Evolutionary conservation across 2,888 invertebrate species (phyloP), one percentile per base, ranked within the genome.

Genomic region (Nomada ruficornis): DNA sequence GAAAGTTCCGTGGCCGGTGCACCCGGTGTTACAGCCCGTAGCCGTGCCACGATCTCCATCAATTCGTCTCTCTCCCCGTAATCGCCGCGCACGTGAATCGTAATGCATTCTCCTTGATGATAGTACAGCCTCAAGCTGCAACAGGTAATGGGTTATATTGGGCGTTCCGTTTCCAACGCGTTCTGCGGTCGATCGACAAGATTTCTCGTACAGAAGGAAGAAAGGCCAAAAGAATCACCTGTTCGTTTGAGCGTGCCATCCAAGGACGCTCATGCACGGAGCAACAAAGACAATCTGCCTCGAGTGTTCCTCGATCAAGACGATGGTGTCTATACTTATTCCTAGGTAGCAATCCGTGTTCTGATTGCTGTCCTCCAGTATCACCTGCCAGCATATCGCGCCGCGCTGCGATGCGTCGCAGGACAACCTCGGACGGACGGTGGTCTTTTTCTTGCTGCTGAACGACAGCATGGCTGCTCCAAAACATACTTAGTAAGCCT

Each of bases 91-190:
- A 97, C 96, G 89, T 97, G 96, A 82, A 98, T 95, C 7, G 97
- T 96, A 88, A 98, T 96, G 93, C 98, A 98, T 94, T 99, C 99
- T 2, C 99, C 98, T 94, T 98, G 98, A 94, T 98, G 98, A 94
- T 98, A 98, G 94, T 98, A 99, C 80, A 98, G 94, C 80, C 97
- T 95, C 80, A 98, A 94, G 88, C 97, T 97, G 94, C 23, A 86
- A 86, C 29, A 52, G 11, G 9, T 1, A 42, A 26, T 5, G 20
- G 20, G 42, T 80, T 47, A 64, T 15, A 1, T 2, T 2, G 47
- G 23, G 1, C 18, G 20, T 63, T 2, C 9, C 10, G 29, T 29
- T 18, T 0, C 2, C 20, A 20, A 20, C 18, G 55, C 55, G 20
- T 20, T 20, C 18, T 20, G n/a, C 1, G 0, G 36, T 36, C 36